These are phyloP conservation scores for Tenthredo livida DNA, from an alignment of 2,888 invertebrate genomes.

Conservation along the genomic window DNA sequence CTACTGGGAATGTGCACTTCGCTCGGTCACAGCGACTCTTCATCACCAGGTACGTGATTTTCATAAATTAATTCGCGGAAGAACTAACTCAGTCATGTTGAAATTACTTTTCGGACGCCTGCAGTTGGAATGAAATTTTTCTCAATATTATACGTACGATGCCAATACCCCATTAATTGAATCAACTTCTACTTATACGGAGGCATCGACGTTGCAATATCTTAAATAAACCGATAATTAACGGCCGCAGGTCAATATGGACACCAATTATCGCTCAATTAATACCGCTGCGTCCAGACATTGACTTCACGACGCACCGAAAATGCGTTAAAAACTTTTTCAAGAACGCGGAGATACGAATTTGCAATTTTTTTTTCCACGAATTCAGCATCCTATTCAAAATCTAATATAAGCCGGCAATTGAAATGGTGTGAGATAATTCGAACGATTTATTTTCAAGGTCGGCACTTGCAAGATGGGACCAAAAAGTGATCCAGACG, in stretches of 20 bases:
- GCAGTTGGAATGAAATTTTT: not conserved
- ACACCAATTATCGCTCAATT: not conserved
- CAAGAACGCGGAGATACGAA: not conserved
- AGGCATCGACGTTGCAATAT: not conserved
- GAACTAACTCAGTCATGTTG: not conserved
- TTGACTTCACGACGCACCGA: not conserved
- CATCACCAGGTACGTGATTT: slow-evolving; percentile 80
- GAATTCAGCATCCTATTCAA: not conserved
- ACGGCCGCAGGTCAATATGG: not conserved
- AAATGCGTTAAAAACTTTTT: not conserved
- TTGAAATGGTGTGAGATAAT: not conserved
- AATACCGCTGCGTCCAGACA: not conserved
- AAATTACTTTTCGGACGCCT: not conserved
- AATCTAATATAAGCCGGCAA: not conserved
- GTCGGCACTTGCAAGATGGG: slow-evolving; percentile 86
- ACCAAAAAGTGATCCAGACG: slow-evolving; percentile 79
- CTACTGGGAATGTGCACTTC: slow-evolving; percentile 83
- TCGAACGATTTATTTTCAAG: slow-evolving; percentile 20
- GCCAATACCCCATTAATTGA: not conserved
- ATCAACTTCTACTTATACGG: not conserved
- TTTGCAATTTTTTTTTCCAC: not conserved
- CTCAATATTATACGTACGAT: not conserved
- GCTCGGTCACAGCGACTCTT: slow-evolving; percentile 80
- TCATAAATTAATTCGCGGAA: not conserved
- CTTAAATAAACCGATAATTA: not conserved